Conservation (phyloP, 2,888 invertebrate genomes). For the Hypercompe scribonia region DNA sequence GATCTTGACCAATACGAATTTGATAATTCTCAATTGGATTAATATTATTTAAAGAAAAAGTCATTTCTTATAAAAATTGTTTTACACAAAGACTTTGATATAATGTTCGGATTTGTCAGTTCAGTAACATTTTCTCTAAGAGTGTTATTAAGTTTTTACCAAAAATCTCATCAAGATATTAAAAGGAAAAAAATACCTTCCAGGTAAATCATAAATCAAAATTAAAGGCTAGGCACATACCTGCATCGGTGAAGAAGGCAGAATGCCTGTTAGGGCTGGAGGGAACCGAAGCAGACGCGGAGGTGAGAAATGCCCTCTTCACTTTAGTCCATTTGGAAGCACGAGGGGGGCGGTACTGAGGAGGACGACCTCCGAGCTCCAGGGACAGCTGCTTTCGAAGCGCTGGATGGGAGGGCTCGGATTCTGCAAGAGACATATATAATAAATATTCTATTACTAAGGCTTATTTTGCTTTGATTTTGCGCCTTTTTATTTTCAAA, state of each 20-base stretch:
- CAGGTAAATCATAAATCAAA: background rate
- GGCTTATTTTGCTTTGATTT: background rate
- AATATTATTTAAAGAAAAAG: background rate
- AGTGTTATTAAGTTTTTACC: no score
- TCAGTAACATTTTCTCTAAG: no score
- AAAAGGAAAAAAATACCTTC: background rate
- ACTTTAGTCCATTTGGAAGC: conserved; percentile 91
- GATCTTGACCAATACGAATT: no score
- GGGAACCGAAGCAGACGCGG: conserved; percentile 88
- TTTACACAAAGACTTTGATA: background rate
- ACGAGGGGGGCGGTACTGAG: conserved; percentile 83
- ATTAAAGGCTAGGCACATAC: conserved; percentile 69
- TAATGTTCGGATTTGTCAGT: no score
- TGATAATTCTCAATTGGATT: no score
- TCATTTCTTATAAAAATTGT: background rate
- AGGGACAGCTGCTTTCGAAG: conserved; percentile 83
- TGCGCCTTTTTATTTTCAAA: background rate
- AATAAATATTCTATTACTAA: conserved; percentile 4
- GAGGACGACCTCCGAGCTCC: conserved; percentile 79
- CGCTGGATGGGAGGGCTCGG: conserved; percentile 77
- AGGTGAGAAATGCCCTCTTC: conserved; percentile 90
- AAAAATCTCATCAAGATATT: background rate
- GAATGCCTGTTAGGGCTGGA: conserved; percentile 89
- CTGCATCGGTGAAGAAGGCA: conserved; percentile 89
- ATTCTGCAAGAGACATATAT: conserved; percentile 64